Evolutionary conservation across 2,888 invertebrate species (phyloP).

Genomic region (Tinea trinotella): DNA sequence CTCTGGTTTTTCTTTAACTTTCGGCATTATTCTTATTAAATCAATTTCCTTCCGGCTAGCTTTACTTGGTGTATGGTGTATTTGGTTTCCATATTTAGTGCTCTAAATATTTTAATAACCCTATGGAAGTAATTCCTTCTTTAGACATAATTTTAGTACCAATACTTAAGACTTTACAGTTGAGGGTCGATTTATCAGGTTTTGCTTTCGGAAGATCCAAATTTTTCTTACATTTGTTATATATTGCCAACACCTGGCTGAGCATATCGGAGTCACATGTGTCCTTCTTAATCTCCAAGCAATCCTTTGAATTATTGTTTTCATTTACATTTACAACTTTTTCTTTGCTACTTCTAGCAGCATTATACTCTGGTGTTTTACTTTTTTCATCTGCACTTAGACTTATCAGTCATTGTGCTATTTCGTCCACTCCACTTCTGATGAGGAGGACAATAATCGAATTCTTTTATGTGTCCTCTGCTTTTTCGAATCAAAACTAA

Average conservation of each 20-base stretch:
- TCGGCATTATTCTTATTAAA: constrained; percentile 41
- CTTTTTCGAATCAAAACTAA: neutral
- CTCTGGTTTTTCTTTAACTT: constrained; percentile 28
- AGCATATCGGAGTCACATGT: constrained; percentile 19
- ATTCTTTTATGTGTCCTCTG: neutral
- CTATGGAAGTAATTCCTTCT: constrained; percentile 40
- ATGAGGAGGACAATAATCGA: neutral
- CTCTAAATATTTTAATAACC: constrained; percentile 49
- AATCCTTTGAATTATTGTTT: constrained; percentile 36
- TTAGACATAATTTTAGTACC: constrained; percentile 50
- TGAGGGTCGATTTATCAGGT: constrained; percentile 25
- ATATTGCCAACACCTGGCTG: constrained; percentile 33
- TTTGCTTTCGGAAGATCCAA: constrained; percentile 23
- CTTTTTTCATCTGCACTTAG: neutral
- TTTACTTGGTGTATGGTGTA: constrained; percentile 24
- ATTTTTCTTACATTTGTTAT: constrained; percentile 33
- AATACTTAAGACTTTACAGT: constrained; percentile 53
- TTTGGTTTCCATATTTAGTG: constrained; percentile 37
- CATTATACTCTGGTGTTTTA: too few relatives aligned
- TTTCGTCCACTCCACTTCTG: neutral
- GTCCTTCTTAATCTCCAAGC: constrained; percentile 24
- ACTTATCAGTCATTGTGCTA: neutral
- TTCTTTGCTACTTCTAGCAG: too few relatives aligned
- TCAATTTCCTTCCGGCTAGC: constrained; percentile 22
- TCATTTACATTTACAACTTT: constrained; percentile 28